Percentiles rank a stretch among this genome's conserved stretches.
phyloP scores from a whole-genome alignment of 2,797 vertebrate genomes.

The Myotis findleyi region DNA sequence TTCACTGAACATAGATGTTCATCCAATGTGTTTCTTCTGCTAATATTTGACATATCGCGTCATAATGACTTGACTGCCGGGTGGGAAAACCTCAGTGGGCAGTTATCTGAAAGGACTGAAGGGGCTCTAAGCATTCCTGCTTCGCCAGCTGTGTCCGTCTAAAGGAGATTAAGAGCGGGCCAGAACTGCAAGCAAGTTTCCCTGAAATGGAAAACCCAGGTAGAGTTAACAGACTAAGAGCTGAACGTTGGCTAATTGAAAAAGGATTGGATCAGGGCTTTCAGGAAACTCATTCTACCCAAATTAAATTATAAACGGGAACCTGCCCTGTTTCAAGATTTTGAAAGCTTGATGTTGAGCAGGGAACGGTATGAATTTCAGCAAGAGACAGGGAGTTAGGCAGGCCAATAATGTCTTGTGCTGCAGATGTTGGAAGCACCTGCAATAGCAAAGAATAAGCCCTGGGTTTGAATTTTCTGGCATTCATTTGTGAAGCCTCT shows the following conservation, averaged over 20 bases:
- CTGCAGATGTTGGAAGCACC: constrained; percentile 86
- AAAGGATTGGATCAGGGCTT: constrained; percentile 58
- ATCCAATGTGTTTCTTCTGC: neutral
- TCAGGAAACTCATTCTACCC: constrained; percentile 73
- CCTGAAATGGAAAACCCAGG: constrained; percentile 50
- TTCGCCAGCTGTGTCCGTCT: constrained; percentile 28
- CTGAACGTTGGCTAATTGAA: constrained; percentile 66
- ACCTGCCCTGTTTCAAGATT: constrained; percentile 67
- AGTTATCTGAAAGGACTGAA: neutral
- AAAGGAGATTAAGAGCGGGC: neutral
- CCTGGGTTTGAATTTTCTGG: constrained; percentile 85
- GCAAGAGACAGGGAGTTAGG: constrained; percentile 75
- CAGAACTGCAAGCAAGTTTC: neutral
- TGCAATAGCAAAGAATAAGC: constrained; percentile 84
- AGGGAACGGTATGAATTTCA: constrained; percentile 77
- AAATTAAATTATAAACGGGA: constrained; percentile 78
- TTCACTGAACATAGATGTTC: neutral
- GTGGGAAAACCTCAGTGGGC: neutral
- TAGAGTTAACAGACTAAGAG: constrained; percentile 46
- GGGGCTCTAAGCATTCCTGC: neutral
- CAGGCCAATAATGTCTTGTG: constrained; percentile 73
- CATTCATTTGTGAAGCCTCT: constrained; percentile 84
- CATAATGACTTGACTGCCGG: neutral
- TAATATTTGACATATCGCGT: neutral
- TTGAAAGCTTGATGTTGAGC: constrained; percentile 71